Evolutionary conservation across 2,113 vertebrate species (phyloP), one percentile per base, ranked within the genome.

Genomic region (Anolis carolinensis): DNA sequence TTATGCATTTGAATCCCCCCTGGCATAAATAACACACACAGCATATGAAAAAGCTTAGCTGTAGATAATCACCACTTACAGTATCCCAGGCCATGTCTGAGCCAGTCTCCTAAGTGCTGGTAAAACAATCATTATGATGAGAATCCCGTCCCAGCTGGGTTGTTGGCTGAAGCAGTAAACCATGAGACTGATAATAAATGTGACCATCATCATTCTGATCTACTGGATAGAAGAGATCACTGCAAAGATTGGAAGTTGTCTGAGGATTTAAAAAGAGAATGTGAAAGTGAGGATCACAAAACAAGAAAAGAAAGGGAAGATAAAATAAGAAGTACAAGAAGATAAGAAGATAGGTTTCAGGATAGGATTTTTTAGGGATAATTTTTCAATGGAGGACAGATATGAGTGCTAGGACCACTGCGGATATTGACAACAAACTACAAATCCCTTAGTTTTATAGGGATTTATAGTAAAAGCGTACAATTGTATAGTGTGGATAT

Each of bases 61-160:
- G 86, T 84, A 39, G 52, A 74, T 74, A 84, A 55, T 74, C 21
- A 79, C 25, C 75, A 73, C 68, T 84, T 84, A 74, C 59, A 73
- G 27, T 48, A 73, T 73, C 32, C 20, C 21, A 20, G 67, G 76
- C 70, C 48, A 65, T 50, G 52, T 67, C 52, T 7, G 39, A 87
- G 52, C 76, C 76, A 86, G 36, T 62, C 67, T 34, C 62, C 11
- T 44, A 71, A 79, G 52, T 72, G 36, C n/a, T 32, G 21, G 59
- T 62, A 48, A 23, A 62, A 59, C 52, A 8, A 62, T 48, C 36
- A 62, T 79, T 32, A 72, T 71, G 48, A 72, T 72, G 76, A 30
- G 65, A n/a, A 79, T 25, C n/a, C 8, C 21, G 72, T 70, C 50
- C 44, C 50, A 80, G 77, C 34, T 86, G 50, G 21, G 68, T 18